Conservation (phyloP, 2,797 vertebrate species). For the Betta splendens region DNA sequence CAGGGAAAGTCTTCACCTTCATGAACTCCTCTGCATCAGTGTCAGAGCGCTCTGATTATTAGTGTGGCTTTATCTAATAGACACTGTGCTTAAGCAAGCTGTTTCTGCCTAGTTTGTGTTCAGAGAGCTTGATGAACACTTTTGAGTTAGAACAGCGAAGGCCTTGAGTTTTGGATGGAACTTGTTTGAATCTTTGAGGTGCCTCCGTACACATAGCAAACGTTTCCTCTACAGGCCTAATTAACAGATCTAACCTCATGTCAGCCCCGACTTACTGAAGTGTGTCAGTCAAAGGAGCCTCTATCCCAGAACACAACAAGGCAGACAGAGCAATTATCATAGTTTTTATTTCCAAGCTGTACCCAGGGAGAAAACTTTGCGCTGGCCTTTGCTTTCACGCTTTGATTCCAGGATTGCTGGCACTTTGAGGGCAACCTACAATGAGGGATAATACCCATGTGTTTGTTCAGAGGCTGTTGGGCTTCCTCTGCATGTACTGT, state of each 20-base stretch:
- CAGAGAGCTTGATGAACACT: conserved; percentile 19
- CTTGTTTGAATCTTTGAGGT: neutral
- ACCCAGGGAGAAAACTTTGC: conserved; percentile 24
- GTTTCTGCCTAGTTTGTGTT: conserved; percentile 8
- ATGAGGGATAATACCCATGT: conserved; percentile 45
- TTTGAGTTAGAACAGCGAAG: neutral
- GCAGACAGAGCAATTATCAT: conserved; percentile 34
- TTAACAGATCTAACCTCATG: conserved; percentile 38
- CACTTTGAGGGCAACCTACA: conserved; percentile 59
- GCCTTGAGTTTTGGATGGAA: conserved; percentile 6
- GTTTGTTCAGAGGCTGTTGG: conserved; percentile 46
- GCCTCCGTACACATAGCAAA: conserved; percentile 21
- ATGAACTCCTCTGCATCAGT: conserved; percentile 11
- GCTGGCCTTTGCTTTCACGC: conserved; percentile 39
- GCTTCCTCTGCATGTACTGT: conserved; percentile 58
- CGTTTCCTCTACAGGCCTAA: conserved; percentile 46
- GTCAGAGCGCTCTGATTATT: neutral
- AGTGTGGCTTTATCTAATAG: conserved; percentile 19
- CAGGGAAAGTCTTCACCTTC: conserved; percentile 48
- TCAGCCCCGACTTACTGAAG: conserved; percentile 32
- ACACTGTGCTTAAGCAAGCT: neutral
- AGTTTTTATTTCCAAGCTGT: conserved; percentile 28
- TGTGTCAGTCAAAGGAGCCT: conserved; percentile 28
- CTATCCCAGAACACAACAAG: conserved; percentile 1
- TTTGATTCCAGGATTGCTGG: conserved; percentile 57